Evolutionary conservation across 2,797 vertebrate species (phyloP).

Genomic region (Pogoniulus pusillus): DNA sequence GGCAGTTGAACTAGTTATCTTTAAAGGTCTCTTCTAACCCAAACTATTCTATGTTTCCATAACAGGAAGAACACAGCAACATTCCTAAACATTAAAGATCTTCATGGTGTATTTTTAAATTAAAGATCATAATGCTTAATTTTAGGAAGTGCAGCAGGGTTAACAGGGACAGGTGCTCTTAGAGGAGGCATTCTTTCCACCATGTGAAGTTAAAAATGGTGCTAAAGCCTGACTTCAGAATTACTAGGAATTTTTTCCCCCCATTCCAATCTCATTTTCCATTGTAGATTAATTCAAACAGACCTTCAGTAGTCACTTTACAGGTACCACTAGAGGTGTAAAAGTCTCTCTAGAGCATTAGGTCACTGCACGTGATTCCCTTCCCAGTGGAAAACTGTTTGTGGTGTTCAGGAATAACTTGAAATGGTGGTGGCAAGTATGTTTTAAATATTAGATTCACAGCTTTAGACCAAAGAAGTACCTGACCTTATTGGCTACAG

Average conservation of each 20-base stretch:
- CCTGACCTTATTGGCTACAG: constrained; percentile 93
- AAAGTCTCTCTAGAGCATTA: neutral
- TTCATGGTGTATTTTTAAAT: neutral
- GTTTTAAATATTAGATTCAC: neutral
- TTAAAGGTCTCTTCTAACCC: too few relatives aligned
- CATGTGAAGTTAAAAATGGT: neutral
- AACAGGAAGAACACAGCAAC: neutral
- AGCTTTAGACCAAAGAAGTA: neutral
- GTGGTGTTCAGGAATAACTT: neutral
- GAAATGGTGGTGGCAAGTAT: neutral
- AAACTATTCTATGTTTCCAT: neutral
- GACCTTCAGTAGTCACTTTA: neutral
- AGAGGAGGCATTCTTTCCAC: neutral
- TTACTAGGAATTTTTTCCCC: neutral
- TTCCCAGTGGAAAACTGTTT: neutral
- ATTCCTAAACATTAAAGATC: neutral
- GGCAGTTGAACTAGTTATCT: too few relatives aligned
- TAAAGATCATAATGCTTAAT: neutral
- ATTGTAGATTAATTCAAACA: neutral
- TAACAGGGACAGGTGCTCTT: neutral
- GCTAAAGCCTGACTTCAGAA: neutral
- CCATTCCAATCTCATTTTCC: neutral
- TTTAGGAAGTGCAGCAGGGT: neutral
- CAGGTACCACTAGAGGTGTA: neutral
- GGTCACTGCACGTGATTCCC: neutral